Base-by-base conservation (phyloP, 2,113 vertebrate genomes). In the Jacana jacana region DNA sequence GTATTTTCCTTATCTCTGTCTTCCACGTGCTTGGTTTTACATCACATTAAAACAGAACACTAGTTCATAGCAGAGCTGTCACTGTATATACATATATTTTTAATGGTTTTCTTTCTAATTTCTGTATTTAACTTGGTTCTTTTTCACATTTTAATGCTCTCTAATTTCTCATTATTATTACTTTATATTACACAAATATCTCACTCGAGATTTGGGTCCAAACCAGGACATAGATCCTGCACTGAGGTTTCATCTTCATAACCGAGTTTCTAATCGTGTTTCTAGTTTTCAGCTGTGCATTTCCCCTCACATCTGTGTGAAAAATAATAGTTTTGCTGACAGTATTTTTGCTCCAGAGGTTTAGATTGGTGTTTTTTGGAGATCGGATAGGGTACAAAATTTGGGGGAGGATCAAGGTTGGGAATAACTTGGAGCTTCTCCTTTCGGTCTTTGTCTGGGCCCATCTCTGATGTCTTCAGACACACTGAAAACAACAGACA, bases 1-100 rank as follows among this genome's bases (percentile, higher is more conserved):
- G 6, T 77, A 78, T 94, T 96, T 86, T 90, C 82, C 88, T 97
- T 96, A 91, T 94, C 81, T 96, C 72, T 60, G 40, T 75, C 51
- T 88, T 88, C 89, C 95, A 92, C 6, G 55, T 88, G 71, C 60
- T 95, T 94, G 75, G 66, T 90, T 95, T 95, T 90, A 78, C 82
- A 88, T 86, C 33, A 4, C 69, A 83, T 93, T 91, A 75, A 93
- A 93, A 66, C 37, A 86, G 54, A 91, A 63, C 4, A 4, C 15
- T 83, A 28, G 51, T 18, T 93, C 28, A 20, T 93, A 89, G 40
- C 40, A 66, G 81, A 80, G 39, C 78, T 83, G 20, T 58, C 13
- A 4, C 40, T 93, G 20, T 54, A 46, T 61, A 37, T 78, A 81
- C 64, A 4, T 61, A 11, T 18, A 8, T 35, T 35, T 55, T 86